phyloP scores from a whole-genome alignment of 2,113 vertebrate species.

The Oxyura jamaicensis region DNA sequence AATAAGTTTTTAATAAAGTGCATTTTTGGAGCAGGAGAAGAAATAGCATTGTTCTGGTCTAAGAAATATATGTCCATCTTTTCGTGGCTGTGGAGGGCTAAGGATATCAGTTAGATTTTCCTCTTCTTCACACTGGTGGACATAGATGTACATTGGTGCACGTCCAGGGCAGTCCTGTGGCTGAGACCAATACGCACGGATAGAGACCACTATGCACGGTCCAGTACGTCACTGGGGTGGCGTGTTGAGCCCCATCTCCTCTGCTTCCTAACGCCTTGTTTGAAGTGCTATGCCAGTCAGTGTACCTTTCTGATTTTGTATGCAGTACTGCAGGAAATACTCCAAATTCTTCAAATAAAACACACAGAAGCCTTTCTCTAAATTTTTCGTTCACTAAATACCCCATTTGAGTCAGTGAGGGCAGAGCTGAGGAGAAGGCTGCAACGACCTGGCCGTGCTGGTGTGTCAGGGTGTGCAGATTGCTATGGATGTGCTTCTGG shows the following conservation, averaged over 20 bases:
- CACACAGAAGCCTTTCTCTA: not conserved
- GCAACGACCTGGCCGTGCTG: not conserved
- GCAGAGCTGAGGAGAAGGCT: not conserved
- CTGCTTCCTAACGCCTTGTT: not conserved
- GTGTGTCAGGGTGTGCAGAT: not conserved
- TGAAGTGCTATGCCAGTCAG: not conserved
- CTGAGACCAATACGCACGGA: rapidly evolving
- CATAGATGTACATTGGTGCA: not conserved
- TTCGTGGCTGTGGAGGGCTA: not conserved
- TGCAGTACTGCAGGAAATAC: conserved; percentile 39
- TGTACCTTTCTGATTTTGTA: not conserved
- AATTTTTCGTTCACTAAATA: not conserved
- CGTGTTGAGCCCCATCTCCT: not conserved
- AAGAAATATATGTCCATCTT: not conserved
- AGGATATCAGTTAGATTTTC: not conserved
- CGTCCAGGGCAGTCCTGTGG: not conserved
- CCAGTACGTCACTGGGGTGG: not conserved
- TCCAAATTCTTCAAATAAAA: conserved; percentile 34
- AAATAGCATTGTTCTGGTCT: not conserved
- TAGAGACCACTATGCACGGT: no score
- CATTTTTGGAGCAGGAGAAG: conserved; percentile 1
- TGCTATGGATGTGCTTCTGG: rapidly evolving
- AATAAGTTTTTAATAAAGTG: conserved; percentile 69
- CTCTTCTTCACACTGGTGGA: not conserved
- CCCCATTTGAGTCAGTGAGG: not conserved